Conservation (phyloP, 2,113 vertebrate genomes). For the Apistogramma diplotaenia region DNA sequence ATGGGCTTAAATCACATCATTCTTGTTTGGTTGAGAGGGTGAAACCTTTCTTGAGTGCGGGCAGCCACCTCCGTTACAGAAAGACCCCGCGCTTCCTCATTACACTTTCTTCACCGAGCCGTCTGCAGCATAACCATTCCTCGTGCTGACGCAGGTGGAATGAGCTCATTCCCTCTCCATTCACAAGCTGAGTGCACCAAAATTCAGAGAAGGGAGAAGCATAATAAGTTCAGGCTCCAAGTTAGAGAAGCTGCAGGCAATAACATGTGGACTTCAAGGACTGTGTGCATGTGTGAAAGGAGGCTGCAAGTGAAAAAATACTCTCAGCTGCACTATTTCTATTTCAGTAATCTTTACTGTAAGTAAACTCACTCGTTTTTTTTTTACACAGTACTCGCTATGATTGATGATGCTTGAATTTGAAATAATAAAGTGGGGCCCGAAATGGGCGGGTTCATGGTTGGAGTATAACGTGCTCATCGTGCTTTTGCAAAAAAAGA, state of each 20-base stretch:
- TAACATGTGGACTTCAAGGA: slow-evolving; percentile 45
- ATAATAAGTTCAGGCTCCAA: slow-evolving; percentile 63
- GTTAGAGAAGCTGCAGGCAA: slow-evolving; percentile 59
- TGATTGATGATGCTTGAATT: not conserved
- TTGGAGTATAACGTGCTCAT: no score
- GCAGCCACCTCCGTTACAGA: slow-evolving; percentile 7
- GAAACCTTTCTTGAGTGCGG: slow-evolving; percentile 3
- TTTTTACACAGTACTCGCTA: not conserved
- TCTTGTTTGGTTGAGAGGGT: slow-evolving; percentile 41
- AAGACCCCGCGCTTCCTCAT: slow-evolving; percentile 46
- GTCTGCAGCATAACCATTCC: slow-evolving; percentile 36
- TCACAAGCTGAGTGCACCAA: slow-evolving; percentile 57
- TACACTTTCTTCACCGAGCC: slow-evolving; percentile 42
- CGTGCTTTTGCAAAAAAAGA: no score
- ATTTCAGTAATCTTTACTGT: not conserved
- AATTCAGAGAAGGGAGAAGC: slow-evolving; percentile 49
- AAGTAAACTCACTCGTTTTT: not conserved
- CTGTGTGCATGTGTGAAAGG: slow-evolving; percentile 16
- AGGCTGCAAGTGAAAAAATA: not conserved
- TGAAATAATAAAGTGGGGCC: not conserved
- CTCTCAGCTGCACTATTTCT: not conserved
- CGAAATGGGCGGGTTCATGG: not conserved
- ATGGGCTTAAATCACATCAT: slow-evolving; percentile 41
- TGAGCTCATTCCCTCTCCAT: slow-evolving; percentile 51
- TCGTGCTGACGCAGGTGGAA: slow-evolving; percentile 61